Evolutionary conservation across 2,888 invertebrate species (phyloP), one percentile per base, ranked within the genome.

Genomic region (Tanytarsus gracilentus): DNA sequence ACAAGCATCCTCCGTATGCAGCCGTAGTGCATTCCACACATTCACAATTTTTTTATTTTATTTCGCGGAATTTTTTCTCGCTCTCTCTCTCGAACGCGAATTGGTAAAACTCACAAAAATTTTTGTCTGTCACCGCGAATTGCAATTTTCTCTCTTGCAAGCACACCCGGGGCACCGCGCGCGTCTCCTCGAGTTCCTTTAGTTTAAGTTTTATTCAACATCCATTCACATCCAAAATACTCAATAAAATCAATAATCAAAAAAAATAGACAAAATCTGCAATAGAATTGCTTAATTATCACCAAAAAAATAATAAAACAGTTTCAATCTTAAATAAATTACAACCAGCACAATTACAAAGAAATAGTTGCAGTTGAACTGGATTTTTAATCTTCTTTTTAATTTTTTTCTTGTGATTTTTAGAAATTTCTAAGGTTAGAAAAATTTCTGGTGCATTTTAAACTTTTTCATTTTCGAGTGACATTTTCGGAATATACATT

Each of bases 171-270:
- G 44, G 23, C 44, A n/a, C n/a, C n/a, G n/a, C n/a, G n/a, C 44
- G 18, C 44, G 44, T 44, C 44, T 44, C 44, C 44, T 18, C 44
- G 23, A 40, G 16, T 55, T 55, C 33, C 39, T 55, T 55, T 55
- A 53, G 53, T 40, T 55, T 55, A 39, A 55, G 55, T 55, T 55
- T 55, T 55, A 55, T 53, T 53, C 55, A 53, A 53, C 26, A 53
- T 21, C 16, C 23, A 33, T 29, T 33, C 53, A 55, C 33, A 55
- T 44, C 44, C 44, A 44, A 44, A 44, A 44, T 44, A 44, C 21
- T 23, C 44, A 44, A 44, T 44, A 44, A 44, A 44, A 44, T 44
- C 44, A 44, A 44, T 44, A 44, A 44, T 44, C 44, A 44, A 44
- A 44, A 40, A 33, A 33, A 44, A 44, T 44, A 44, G 44, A 44